Evolutionary conservation across 2,113 vertebrate genomes (phyloP).

Genomic region (Pogona vitticeps): DNA sequence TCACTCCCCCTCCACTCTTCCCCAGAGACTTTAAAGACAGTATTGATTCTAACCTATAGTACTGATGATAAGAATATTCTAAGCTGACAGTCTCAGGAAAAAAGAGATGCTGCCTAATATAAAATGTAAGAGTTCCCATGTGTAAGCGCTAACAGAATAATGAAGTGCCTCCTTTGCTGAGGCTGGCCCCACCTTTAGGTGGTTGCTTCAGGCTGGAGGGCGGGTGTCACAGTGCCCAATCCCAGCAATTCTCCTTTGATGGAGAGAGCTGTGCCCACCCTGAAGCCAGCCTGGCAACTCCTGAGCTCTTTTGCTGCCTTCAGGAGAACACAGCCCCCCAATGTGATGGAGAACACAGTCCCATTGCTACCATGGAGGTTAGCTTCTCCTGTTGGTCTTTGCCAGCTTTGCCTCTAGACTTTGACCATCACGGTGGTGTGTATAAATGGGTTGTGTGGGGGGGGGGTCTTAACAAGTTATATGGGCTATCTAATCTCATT

Average conservation of each 20-base stretch:
- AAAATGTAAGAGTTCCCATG: conserved; percentile 8
- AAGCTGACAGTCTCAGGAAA: conserved; percentile 1
- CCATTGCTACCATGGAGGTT: too few relatives aligned
- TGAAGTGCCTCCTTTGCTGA: neutral
- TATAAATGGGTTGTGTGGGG: conserved; percentile 3
- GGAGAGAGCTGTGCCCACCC: neutral
- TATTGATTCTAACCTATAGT: conserved; percentile 12
- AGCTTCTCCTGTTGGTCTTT: neutral
- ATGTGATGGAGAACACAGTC: too few relatives aligned
- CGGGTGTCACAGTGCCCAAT: neutral
- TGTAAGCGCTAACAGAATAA: conserved; percentile 9
- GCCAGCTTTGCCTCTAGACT: neutral
- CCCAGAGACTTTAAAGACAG: conserved; percentile 7
- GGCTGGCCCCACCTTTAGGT: neutral
- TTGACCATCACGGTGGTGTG: neutral
- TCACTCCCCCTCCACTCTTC: neutral
- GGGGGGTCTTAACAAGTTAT: neutral
- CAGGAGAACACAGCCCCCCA: too few relatives aligned
- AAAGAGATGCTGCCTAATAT: conserved; percentile 3
- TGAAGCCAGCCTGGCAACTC: neutral
- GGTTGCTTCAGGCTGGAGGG: neutral
- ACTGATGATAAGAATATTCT: conserved; percentile 6
- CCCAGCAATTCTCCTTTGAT: neutral
- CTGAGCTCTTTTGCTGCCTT: neutral
- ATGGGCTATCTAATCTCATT: neutral